Base-by-base conservation (phyloP, 2,797 vertebrate genomes). In the Prunella strophiata region DNA sequence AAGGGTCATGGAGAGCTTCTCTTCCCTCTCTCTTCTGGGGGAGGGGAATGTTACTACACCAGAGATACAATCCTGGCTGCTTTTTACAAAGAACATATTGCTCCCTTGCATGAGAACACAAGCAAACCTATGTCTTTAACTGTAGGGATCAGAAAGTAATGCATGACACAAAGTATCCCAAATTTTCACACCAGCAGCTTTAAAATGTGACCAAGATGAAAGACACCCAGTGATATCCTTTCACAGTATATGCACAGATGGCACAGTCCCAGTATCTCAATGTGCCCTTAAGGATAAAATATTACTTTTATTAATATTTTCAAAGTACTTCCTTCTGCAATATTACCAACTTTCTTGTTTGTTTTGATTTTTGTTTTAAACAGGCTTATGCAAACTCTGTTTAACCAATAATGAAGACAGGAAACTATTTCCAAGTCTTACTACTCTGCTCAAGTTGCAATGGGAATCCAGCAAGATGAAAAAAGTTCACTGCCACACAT, bases 21-120 rank as follows among this genome's bases (percentile, higher is more conserved):
- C 13, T 23, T 11, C 2, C 12, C 8, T 30, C 8, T 7, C 9
- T 5, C 0, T 16, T 52, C 40, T 55, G 13, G 10, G 9, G 9
- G 11, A 68, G 9, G 3, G 6, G 17, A 9, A 25, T 43, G 16
- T 72, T 71, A 45, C 38, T 40, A 55, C 14, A 43, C 10, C 40
- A 88, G 23, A 65, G 20, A 72, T 59, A 47, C 27, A 77, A 78
- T 10, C 45, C 19, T 16, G 43, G 32, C 32, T 16, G 13, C 13
- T 36, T 67, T 70, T 63, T 30, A 67, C 2, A 9, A 74, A 77
- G 34, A 36, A 54, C 26, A 65, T 27, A 19, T 29, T 32, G 8
- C 23, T 88, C 17, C 45, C 42, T 63, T 59, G 8, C 45, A 58
- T 7, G 10, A 74, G 32, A 57, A 57, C 34, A 54, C 20, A 86